Evolutionary conservation across 2,797 vertebrate species (phyloP).

Genomic region (Cynodonichthys magdalenae): DNA sequence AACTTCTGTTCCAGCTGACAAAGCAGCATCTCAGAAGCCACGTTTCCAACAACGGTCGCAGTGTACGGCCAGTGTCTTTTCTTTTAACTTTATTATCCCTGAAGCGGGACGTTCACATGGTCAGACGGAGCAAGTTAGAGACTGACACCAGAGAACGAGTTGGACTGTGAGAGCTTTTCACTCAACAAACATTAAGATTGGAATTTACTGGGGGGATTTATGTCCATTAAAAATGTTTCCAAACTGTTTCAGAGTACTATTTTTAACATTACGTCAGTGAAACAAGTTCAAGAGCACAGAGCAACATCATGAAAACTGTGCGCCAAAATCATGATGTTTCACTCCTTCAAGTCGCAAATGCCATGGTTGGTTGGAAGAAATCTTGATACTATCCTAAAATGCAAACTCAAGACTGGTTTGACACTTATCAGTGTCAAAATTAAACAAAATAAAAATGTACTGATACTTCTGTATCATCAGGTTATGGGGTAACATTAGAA

Average conservation of each 20-base stretch:
- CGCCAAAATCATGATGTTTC: slow-evolving; percentile 42
- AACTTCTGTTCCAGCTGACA: slow-evolving; percentile 34
- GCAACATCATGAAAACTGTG: slow-evolving; percentile 29
- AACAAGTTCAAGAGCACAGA: slow-evolving; percentile 42
- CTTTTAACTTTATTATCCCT: slow-evolving; percentile 42
- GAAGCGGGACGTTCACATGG: slow-evolving; percentile 17
- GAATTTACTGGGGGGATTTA: not conserved
- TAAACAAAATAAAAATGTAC: not conserved
- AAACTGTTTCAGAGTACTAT: slow-evolving; percentile 18
- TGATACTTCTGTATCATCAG: not conserved
- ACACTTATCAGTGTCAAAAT: not conserved
- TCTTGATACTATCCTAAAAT: not conserved
- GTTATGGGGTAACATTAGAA: not conserved
- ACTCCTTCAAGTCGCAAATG: slow-evolving; percentile 19
- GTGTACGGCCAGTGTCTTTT: slow-evolving; percentile 27
- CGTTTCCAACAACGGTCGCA: slow-evolving; percentile 37
- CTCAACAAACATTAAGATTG: slow-evolving; percentile 1
- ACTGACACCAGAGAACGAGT: slow-evolving; percentile 35
- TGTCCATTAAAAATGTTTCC: slow-evolving; percentile 10
- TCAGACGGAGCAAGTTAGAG: slow-evolving; percentile 41
- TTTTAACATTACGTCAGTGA: slow-evolving; percentile 37
- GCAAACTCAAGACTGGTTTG: not conserved
- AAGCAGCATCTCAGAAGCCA: slow-evolving; percentile 7
- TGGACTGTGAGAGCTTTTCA: slow-evolving; percentile 26
- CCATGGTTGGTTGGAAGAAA: not conserved